Percentiles rank a stretch among this genome's conserved stretches.
phyloP scores from a whole-genome alignment of 1,140 invertebrate genomes.

The Zaprionus ornatus region DNA sequence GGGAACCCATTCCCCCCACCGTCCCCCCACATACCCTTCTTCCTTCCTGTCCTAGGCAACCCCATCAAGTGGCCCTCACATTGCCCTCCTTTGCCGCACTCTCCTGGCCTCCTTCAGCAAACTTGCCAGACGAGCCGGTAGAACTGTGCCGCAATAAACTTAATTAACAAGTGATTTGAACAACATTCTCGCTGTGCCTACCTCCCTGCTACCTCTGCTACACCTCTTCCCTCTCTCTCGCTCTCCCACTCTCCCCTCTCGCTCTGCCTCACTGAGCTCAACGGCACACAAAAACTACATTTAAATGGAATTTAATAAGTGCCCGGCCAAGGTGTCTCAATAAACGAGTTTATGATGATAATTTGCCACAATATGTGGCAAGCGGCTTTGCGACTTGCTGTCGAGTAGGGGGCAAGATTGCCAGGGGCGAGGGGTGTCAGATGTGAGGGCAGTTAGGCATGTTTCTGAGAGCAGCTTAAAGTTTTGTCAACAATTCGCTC shows the following conservation, averaged over 20 bases:
- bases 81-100: not conserved
- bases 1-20: not conserved
- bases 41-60: not conserved
- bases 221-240: not conserved
- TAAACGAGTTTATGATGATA: constrained; percentile 53
- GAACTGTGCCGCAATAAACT: constrained; percentile 49
- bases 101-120: constrained; percentile 11
- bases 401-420: not conserved
- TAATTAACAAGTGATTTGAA: constrained; percentile 58
- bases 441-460: not conserved
- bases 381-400: constrained; percentile 18
- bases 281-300: constrained; percentile 24
- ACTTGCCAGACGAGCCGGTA: constrained; percentile 24
- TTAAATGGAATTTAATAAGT: constrained; percentile 56
- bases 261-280: not conserved
- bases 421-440: not conserved
- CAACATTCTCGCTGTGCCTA: constrained; percentile 19
- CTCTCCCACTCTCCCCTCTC: not conserved
- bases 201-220: too few relatives aligned
- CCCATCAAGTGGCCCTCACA: not conserved
- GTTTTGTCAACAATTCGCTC: not conserved
- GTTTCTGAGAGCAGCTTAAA: not conserved
- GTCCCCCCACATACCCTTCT: not conserved
- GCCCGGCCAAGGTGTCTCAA: constrained; percentile 35
- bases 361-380: constrained; percentile 48